Base-by-base conservation (phyloP, 2,888 invertebrate genomes). In the Mythimna ferrago region DNA sequence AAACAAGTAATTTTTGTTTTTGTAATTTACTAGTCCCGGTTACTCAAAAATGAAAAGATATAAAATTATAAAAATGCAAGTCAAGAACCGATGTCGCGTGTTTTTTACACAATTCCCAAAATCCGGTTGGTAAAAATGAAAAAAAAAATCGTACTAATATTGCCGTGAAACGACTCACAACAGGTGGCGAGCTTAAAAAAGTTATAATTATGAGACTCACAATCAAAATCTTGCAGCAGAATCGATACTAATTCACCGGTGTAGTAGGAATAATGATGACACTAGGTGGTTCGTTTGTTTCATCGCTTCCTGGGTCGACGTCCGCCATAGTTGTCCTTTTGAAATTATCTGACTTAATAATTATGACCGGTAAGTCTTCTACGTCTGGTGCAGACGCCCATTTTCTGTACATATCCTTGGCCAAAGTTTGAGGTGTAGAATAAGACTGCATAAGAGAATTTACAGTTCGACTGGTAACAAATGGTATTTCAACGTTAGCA, bases 351-450 rank as follows among this genome's bases (percentile, higher is more conserved):
- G 86, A 69, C 38, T 83, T 84, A n/a, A 93, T 89, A 16, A 93
- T 78, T 2, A 78, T 88, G 53, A 89, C 66, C 0, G 95, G 95
- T 60, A 96, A 89, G 66, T 96, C 96, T 6, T 89, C 86, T 0
- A 95, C 85, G 38, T 91, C 93, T 0, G 94, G 92, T 1, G 92
- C 86, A 68, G 84, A 86, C 0, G 89, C 92, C 95, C 95, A 96
- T 84, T 95, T 96, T 76, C 90, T 86, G 77, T 93, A 95, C 19
- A 96, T 70, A 6, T 71, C 64, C 16, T 86, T 58, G 1, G 94
- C 93, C 0, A 89, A 19, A 6, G 35, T n/a, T 6, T 9, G 3
- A 14, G 66, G 21, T 11, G 6, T 0, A 10, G 9, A 16, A 5
- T 1, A 16, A 19, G n/a, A 0, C 0, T 0, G 1, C 2, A 0